Evolutionary conservation across 1,140 invertebrate species (phyloP).

Genomic region (Microplitis mediator): DNA sequence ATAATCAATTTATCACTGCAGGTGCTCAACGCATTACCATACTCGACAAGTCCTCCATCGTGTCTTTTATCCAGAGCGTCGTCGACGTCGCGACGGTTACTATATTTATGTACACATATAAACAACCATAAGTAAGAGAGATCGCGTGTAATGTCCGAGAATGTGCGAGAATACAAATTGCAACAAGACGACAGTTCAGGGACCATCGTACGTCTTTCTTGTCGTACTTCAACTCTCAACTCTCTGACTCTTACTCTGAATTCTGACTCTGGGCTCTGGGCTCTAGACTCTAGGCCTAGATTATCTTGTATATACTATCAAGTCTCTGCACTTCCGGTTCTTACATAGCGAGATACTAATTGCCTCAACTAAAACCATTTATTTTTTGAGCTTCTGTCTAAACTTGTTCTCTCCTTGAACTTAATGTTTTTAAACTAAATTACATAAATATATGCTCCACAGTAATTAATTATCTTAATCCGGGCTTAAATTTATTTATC

Average conservation of each 20-base stretch:
- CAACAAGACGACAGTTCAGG: conserved; percentile 16
- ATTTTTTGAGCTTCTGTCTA: neutral
- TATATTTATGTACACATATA: no score
- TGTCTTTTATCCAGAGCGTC: conserved; percentile 4
- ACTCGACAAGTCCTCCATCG: conserved; percentile 39
- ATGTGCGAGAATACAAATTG: conserved; percentile 40
- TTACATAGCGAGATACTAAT: conserved; percentile 6
- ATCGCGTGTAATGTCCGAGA: conserved; percentile 15
- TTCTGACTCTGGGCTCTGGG: neutral
- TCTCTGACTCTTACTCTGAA: neutral
- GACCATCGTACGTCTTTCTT: conserved; percentile 8
- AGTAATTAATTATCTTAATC: no score
- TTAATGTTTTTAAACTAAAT: neutral
- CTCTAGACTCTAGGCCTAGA: neutral
- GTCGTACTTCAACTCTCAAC: neutral
- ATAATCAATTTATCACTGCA: conserved; percentile 56
- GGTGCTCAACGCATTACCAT: conserved; percentile 57
- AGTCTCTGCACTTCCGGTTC: conserved; percentile 5
- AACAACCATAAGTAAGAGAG: neutral
- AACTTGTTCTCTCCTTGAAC: neutral
- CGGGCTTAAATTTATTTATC: no score
- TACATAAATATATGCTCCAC: no score
- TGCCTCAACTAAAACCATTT: neutral
- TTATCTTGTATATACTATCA: neutral
- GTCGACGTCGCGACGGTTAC: conserved; percentile 33